Percentiles rank a stretch among this genome's conserved stretches.
Evolutionary conservation across 1,140 invertebrate genomes (phyloP).

Genomic region (Oreohelix idahoensis): DNA sequence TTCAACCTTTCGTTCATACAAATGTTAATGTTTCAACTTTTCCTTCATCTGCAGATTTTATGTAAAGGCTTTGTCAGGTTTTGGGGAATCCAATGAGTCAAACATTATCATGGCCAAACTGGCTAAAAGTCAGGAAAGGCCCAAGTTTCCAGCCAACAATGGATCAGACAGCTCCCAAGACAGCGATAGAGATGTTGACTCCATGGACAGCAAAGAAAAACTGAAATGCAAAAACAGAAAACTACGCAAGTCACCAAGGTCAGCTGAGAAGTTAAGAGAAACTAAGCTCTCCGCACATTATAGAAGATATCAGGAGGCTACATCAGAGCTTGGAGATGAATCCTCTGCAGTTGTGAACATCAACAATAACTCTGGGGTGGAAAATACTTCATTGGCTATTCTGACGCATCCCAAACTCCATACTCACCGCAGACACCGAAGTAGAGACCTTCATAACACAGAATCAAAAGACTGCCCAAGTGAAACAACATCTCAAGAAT

Average conservation of each 20-base stretch:
- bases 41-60: conserved; percentile 54
- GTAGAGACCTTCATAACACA: conserved; percentile 30
- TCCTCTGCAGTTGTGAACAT: neutral
- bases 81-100: conserved; percentile 61
- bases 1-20: too few relatives aligned
- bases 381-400: conserved; percentile 35
- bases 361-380: neutral
- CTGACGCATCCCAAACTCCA: conserved; percentile 56
- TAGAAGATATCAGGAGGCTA: neutral
- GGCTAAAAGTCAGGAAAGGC: conserved; percentile 39
- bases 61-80: conserved; percentile 58
- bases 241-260: conserved; percentile 49
- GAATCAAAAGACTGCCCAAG: neutral
- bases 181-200: conserved; percentile 56
- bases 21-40: neutral
- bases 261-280: conserved; percentile 1
- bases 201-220: conserved; percentile 52
- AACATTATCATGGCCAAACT: conserved; percentile 58
- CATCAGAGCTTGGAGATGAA: neutral
- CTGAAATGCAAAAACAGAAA: conserved; percentile 46
- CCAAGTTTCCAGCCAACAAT: conserved; percentile 42
- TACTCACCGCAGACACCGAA: conserved; percentile 45
- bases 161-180: conserved; percentile 53
- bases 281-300: neutral
- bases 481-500: conserved; percentile 26